Evolutionary conservation across 2,888 invertebrate species (phyloP).

Genomic region (Tipula lateralis): DNA sequence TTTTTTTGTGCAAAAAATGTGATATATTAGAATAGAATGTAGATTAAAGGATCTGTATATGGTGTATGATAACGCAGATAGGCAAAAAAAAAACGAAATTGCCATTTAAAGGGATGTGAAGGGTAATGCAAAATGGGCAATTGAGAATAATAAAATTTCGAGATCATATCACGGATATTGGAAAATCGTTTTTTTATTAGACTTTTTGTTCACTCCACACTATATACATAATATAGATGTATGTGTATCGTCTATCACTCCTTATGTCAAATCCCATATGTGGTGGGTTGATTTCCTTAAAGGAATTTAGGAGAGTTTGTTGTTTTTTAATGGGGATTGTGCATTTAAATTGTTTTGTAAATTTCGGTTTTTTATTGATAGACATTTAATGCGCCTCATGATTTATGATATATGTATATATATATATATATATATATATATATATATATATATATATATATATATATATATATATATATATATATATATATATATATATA

Average conservation of each 20-base stretch:
- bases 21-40: constrained; percentile 19
- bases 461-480: too few relatives aligned
- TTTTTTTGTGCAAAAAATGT: background rate
- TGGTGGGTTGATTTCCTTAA: background rate
- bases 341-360: constrained; percentile 13
- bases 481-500: too few relatives aligned
- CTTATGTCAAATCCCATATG: background rate
- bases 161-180: constrained; percentile 34
- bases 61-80: constrained; percentile 12
- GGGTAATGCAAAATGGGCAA: constrained; percentile 32
- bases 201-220: background rate
- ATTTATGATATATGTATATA: background rate
- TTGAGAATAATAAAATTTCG: constrained; percentile 31
- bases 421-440: background rate
- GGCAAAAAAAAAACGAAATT: background rate
- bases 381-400: background rate
- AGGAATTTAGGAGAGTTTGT: background rate
- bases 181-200: constrained; percentile 34
- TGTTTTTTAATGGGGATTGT: constrained; percentile 1
- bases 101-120: background rate
- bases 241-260: background rate
- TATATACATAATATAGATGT: too few relatives aligned
- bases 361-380: background rate
- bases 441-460: too few relatives aligned
- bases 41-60: constrained; percentile 14